Evolutionary conservation across 2,888 invertebrate genomes (phyloP).

Genomic region (Eulithis prunata): DNA sequence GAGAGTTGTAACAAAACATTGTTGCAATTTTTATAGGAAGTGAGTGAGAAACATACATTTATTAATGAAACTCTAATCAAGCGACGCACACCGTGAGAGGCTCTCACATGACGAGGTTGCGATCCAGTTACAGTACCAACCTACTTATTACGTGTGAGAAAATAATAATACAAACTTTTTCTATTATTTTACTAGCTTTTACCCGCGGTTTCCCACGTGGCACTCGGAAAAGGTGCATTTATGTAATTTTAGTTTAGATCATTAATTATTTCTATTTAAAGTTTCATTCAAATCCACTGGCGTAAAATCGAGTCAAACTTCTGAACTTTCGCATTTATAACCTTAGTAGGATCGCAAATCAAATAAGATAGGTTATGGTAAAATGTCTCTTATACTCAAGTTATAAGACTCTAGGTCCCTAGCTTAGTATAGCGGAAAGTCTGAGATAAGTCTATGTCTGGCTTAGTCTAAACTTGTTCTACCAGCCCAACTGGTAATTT

Average conservation of each 20-base stretch:
- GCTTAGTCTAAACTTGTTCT: conserved; percentile 20
- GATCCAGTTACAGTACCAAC: conserved; percentile 69
- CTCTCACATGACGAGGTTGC: conserved; percentile 66
- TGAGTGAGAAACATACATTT: conserved; percentile 40
- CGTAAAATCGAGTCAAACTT: too few relatives aligned
- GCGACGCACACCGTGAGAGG: conserved; percentile 66
- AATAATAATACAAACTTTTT: conserved; percentile 45
- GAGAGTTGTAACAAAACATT: conserved; percentile 32
- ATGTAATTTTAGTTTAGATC: too few relatives aligned
- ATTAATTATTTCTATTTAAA: too few relatives aligned
- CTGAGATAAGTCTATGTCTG: conserved; percentile 8
- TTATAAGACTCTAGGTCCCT: background rate
- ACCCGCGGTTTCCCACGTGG: background rate
- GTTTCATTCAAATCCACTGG: too few relatives aligned
- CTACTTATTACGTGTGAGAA: conserved; percentile 63
- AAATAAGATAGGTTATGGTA: conserved; percentile 9
- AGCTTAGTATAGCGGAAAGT: background rate
- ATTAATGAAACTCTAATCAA: conserved; percentile 59
- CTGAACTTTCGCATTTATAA: too few relatives aligned
- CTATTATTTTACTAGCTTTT: conserved; percentile 18
- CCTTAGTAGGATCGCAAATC: too few relatives aligned
- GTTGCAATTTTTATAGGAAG: conserved; percentile 33
- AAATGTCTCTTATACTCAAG: conserved; percentile 13
- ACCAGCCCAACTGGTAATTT: conserved; percentile 19
- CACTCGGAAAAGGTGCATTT: too few relatives aligned